Evolutionary conservation across 2,113 vertebrate species (phyloP).

Genomic region (Pterocles burchelli): DNA sequence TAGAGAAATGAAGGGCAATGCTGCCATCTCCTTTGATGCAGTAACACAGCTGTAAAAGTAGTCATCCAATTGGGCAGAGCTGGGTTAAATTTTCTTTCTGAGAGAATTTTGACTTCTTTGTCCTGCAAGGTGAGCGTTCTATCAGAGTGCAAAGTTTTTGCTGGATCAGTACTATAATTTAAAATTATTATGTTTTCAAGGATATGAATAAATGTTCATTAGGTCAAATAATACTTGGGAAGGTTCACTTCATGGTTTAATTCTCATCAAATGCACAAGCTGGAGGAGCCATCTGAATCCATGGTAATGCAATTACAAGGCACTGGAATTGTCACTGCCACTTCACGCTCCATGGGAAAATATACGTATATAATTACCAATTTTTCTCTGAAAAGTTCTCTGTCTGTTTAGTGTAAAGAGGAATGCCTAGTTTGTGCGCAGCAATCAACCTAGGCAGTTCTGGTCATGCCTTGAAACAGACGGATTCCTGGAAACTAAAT

Average conservation of each 20-base stretch:
- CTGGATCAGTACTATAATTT: neutral
- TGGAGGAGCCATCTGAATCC: neutral
- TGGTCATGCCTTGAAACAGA: neutral
- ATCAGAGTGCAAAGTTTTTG: neutral
- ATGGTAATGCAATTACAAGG: neutral
- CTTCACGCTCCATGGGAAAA: neutral
- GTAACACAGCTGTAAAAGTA: neutral
- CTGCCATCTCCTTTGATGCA: neutral
- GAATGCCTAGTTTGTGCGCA: neutral
- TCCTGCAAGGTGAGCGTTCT: neutral
- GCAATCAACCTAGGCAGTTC: neutral
- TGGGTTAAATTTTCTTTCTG: neutral
- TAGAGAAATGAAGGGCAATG: neutral
- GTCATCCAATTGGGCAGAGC: neutral
- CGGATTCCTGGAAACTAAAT: neutral
- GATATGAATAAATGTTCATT: neutral
- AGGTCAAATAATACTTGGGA: neutral
- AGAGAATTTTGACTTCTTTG: neutral
- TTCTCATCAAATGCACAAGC: neutral
- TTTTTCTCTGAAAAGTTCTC: neutral
- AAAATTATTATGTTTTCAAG: neutral
- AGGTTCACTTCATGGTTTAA: neutral
- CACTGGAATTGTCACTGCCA: neutral
- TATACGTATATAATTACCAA: neutral
- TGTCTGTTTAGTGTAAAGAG: neutral